Base-by-base conservation (phyloP, 64 coral and sea anemone genomes). In the Platygyra sinensis region DNA sequence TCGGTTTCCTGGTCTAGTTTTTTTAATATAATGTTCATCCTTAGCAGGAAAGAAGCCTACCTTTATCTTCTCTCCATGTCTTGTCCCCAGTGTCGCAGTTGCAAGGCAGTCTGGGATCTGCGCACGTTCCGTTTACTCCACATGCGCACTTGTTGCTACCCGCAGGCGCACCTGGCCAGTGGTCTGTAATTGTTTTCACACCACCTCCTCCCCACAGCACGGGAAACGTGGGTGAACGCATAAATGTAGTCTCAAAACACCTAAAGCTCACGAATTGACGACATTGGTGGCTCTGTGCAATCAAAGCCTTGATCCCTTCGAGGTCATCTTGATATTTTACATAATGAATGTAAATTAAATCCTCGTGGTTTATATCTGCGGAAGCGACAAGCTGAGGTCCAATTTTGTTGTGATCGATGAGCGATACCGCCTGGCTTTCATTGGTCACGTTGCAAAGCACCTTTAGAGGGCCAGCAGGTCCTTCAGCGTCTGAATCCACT, bases 61-160 rank as follows among this genome's bases (percentile, higher is more conserved):
- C 90, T 86, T 27, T 25, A 62, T 78, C 72, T 73, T 86, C 71
- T 62, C 90, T 75, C 90, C 90, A 92, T 16, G 72, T 82, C 8
- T 74, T 65, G 57, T 92, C 81, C 19, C 82, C 82, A 62, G 64
- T 78, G 60, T 85, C 80, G 38, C 90, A 92, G 55, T 92, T 86
- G 72, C 90, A 92, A 63, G 9, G 8, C 20, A 76, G 28, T 25
- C 15, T 72, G 0, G 71, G 69, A 78, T 86, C 25, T 30, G 54
- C 16, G 57, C 90, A 92, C 28, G 81, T 84, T n/a, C 46, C n/a
- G 36, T 72, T 86, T 78, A 62, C 57, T 50, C 72, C 69, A 13
- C 90, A 92, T 54, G 90, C 81, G 33, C 90, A 92, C 42, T 74
- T 87, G 38, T 54, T 54, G 25, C 71, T 74, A 3, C 85, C 42